Percentiles rank a stretch among this genome's conserved stretches.
phyloP scores from a whole-genome alignment of 1,140 invertebrate genomes.

The Anastrepha ludens region DNA sequence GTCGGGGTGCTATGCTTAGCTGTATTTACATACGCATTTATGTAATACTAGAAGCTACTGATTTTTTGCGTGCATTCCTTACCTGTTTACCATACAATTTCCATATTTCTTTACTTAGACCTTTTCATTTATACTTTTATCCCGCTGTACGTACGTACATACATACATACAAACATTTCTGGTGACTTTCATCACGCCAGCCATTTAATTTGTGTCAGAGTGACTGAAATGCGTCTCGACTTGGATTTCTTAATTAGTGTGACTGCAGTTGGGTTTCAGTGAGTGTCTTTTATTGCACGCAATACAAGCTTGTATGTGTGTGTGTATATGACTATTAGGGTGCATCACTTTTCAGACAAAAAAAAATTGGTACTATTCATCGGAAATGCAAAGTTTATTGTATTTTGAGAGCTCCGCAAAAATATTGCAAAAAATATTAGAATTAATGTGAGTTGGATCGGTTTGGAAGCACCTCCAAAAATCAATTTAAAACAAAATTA shows the following conservation, averaged over 20 bases:
- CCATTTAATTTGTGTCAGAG: constrained; percentile 28
- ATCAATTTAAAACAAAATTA: too few relatives aligned
- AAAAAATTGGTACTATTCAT: neutral
- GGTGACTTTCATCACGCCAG: constrained; percentile 23
- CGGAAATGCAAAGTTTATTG: neutral
- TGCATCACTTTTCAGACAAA: neutral
- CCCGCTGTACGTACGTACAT: neutral
- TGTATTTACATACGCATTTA: neutral
- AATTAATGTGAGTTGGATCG: too few relatives aligned
- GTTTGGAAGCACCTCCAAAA: too few relatives aligned
- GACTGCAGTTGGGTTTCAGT: neutral
- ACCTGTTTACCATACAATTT: neutral
- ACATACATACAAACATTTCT: neutral
- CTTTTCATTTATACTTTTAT: too few relatives aligned
- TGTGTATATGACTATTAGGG: neutral
- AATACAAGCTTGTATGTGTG: neutral
- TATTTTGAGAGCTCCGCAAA: neutral
- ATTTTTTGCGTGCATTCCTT: too few relatives aligned
- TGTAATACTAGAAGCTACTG: too few relatives aligned
- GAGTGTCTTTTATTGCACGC: neutral
- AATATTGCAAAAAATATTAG: too few relatives aligned
- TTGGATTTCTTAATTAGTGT: constrained; percentile 49
- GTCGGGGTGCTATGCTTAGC: neutral
- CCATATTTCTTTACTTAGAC: neutral
- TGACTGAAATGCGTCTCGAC: constrained; percentile 45